A percentile compares a stretch with the other conserved stretches of the same genome.
Conservation (phyloP, 2,113 vertebrate species). For the Daboia siamensis region DNA sequence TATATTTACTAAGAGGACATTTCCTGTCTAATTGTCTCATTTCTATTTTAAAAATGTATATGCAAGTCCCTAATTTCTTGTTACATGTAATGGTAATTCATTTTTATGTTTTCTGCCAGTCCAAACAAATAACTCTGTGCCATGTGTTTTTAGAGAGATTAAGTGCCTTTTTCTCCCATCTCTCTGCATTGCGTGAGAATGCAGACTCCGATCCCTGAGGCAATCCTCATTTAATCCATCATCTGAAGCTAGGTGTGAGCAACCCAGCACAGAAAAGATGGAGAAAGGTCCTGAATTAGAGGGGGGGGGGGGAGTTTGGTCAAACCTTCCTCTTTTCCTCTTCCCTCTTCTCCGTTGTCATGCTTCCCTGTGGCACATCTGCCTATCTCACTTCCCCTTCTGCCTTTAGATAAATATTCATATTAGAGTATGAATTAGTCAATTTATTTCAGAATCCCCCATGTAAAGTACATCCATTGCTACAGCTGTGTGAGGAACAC, state of each 20-base stretch:
- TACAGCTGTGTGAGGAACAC: not conserved
- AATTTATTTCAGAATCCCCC: not conserved
- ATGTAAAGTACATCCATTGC: not conserved
- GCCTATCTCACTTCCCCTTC: slow-evolving; percentile 7
- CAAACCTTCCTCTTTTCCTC: not conserved
- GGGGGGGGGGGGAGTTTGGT: not conserved
- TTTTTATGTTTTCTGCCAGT: slow-evolving; percentile 6
- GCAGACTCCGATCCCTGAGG: not conserved
- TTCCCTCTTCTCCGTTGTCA: not conserved
- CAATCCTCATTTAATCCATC: slow-evolving; percentile 22
- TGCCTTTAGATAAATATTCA: slow-evolving; percentile 17
- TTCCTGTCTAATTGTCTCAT: not conserved
- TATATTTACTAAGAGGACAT: not conserved
- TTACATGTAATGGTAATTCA: not conserved
- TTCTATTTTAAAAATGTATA: not conserved
- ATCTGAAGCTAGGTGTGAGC: not conserved
- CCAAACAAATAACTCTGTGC: not conserved
- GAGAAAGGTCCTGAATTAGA: not conserved
- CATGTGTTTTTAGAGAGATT: slow-evolving; percentile 28
- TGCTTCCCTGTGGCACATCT: slow-evolving; percentile 8
- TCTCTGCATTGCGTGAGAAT: not conserved
- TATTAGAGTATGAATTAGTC: not conserved
- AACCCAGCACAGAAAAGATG: not conserved
- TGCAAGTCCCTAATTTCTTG: not conserved
- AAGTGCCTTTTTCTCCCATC: not conserved